phyloP scores from a whole-genome alignment of 2,113 vertebrate genomes.

The Cololabis saira region DNA sequence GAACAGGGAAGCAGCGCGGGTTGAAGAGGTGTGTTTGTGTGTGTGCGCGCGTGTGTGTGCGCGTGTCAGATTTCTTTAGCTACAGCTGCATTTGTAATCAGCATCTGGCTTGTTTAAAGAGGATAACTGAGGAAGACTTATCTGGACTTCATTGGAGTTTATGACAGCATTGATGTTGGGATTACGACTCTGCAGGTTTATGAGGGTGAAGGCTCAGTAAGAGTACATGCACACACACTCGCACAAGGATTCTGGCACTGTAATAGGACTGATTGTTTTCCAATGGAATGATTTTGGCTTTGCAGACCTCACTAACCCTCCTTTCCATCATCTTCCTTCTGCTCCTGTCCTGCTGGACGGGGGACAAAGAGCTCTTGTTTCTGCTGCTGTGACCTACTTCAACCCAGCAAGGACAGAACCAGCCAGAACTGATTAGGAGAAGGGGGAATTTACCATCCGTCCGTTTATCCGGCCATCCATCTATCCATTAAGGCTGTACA shows the following conservation, averaged over 20 bases:
- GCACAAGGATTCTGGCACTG: background rate
- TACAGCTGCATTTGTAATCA: constrained; percentile 37
- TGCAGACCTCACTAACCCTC: constrained; percentile 32
- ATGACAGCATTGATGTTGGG: constrained; percentile 27
- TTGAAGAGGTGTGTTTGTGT: constrained; percentile 12
- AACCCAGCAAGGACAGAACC: constrained; percentile 46
- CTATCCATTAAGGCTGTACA: too few relatives aligned
- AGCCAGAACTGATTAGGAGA: constrained; percentile 43
- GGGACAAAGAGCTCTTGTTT: constrained; percentile 73
- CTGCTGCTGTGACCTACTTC: constrained; percentile 63
- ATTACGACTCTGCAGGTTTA: constrained; percentile 40
- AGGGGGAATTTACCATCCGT: constrained; percentile 1
- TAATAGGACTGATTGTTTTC: constrained; percentile 41
- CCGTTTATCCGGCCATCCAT: background rate
- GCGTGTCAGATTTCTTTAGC: constrained; percentile 13
- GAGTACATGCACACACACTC: constrained; percentile 1
- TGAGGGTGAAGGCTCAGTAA: constrained; percentile 12
- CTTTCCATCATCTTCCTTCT: constrained; percentile 50
- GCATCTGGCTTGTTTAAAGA: constrained; percentile 53
- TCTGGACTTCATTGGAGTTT: constrained; percentile 26
- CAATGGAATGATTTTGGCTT: constrained; percentile 47
- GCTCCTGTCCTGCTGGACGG: constrained; percentile 52
- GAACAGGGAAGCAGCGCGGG: constrained; percentile 3
- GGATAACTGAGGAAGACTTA: constrained; percentile 21
- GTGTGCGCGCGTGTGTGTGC: background rate